Evolutionary conservation across 2,797 vertebrate species (phyloP), one percentile per base, ranked within the genome.

Genomic region (Catostomus latipinnis): DNA sequence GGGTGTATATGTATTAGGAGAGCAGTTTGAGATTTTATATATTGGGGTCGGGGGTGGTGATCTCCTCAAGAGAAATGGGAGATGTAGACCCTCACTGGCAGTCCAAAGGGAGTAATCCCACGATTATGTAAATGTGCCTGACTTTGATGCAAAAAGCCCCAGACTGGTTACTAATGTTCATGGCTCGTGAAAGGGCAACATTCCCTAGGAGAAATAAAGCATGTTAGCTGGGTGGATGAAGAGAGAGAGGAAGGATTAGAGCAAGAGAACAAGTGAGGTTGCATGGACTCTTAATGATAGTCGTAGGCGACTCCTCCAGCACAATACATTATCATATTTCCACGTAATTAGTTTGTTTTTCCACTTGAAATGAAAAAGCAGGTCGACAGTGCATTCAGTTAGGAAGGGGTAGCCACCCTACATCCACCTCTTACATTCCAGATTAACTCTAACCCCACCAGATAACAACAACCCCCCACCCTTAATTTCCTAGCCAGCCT

Each of bases 291-390:
- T 69, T 89, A 86, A 88, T 83, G 66, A 87, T 78, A 84, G 65
- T 74, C 71, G 22, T 86, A 76, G 57, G 86, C 81, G n/a, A 80
- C 82, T 95, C 96, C 96, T 89, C 92, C 91, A 96, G 97, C 95
- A 74, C 91, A 95, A 93, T 95, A 92, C 95, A 98, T 99, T 98
- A 98, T 96, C 97, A 98, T 98, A 98, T 97, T 99, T 98, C 95
- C 96, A 97, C 96, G 94, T 98, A 97, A 98, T 98, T 98, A 98
- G 95, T 97, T 97, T 96, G 90, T 97, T 98, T 94, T 98, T 99
- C 97, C 97, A 97, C 96, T 95, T 98, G 97, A 99, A 97, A 97
- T 97, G 95, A 97, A 94, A 95, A 96, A 96, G 93, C 84, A 88
- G 95, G 91, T 97, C 90, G 95, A 97, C 96, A 91, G 96, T 91